Conservation (phyloP, 2,797 vertebrate genomes). For the Salmo trutta region DNA sequence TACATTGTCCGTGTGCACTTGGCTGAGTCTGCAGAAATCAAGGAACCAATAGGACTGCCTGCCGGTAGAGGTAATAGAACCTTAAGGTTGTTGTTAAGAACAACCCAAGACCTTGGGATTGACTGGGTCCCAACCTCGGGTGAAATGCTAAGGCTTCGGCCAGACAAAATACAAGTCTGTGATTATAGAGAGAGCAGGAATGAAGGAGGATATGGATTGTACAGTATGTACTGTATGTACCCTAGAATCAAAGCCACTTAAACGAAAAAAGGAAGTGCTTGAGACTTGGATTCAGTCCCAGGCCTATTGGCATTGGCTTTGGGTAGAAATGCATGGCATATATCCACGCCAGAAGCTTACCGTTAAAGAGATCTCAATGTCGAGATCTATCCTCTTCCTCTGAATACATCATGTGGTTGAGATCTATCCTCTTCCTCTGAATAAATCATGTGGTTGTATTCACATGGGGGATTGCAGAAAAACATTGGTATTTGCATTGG, state of each 20-base stretch:
- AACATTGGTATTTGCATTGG: slow-evolving; percentile 7
- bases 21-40: slow-evolving; percentile 44
- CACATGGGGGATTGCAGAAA: slow-evolving; percentile 2
- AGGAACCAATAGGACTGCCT: slow-evolving; percentile 65
- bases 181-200: slow-evolving; percentile 53
- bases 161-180: slow-evolving; percentile 66
- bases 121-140: slow-evolving; percentile 53
- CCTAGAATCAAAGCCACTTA: slow-evolving; percentile 50
- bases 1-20: slow-evolving; percentile 39
- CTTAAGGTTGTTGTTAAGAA: slow-evolving; percentile 57
- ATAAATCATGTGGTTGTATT: background rate
- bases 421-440: too few species aligned
- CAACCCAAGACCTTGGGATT: slow-evolving; percentile 55
- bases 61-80: slow-evolving; percentile 67
- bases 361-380: background rate
- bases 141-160: slow-evolving; percentile 61
- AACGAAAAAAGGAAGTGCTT: slow-evolving; percentile 50
- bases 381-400: background rate
- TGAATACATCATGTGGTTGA: too few species aligned
- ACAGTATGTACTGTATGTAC: slow-evolving; percentile 43
- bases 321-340: slow-evolving; percentile 29
- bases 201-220: slow-evolving; percentile 56
- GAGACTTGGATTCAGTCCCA: slow-evolving; percentile 46
- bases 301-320: slow-evolving; percentile 38
- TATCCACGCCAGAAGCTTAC: slow-evolving; percentile 14